Base-by-base conservation (phyloP, 2,797 vertebrate genomes). In the Triplophysa bombifrons region DNA sequence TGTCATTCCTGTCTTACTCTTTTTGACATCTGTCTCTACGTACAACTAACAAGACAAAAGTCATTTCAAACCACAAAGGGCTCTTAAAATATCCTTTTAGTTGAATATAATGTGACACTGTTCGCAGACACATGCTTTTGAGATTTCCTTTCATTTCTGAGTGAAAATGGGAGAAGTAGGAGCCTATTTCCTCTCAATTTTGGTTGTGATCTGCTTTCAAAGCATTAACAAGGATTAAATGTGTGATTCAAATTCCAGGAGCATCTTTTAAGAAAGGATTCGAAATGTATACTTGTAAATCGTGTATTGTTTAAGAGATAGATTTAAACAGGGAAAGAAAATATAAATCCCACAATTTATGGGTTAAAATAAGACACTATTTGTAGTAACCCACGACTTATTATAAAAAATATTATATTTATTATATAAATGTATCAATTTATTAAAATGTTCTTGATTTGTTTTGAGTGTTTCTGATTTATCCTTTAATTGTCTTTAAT, bases 51-150 rank as follows among this genome's bases (percentile, higher is more conserved):
- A 82, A 74, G 80, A 80, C 65, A 78, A 22, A 74, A 81, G 70
- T 17, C 46, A 58, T 74, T 61, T 79, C 22, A 76, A 82, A 72
- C 83, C 77, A 30, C 83, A 76, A 64, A 66, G 68, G 46, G 48
- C 80, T 73, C 80, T 80, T 76, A 84, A 82, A 84, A 82, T 84
- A 84, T 81, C 74, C 69, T 38, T 53, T 79, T 68, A 38, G 51
- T 77, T 74, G 61, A 38, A 48, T 55, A 82, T 77, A 82, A 80
- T 30, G 74, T 65, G 77, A 82, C 83, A 65, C 64, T 50, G 80
- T 76, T 79, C 76, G 55, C 2, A 5, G 46, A 81, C 63, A 78
- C 68, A 64, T 73, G 83, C 83, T 77, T 80, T 55, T 73, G 46
- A 84, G 48, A 74, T 84, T 84, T 84, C 58, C 80, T 20, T 65